A percentile compares a stretch with the other conserved stretches of the same genome.
Conservation (phyloP, 2,888 invertebrate species). For the Patella caerulea region DNA sequence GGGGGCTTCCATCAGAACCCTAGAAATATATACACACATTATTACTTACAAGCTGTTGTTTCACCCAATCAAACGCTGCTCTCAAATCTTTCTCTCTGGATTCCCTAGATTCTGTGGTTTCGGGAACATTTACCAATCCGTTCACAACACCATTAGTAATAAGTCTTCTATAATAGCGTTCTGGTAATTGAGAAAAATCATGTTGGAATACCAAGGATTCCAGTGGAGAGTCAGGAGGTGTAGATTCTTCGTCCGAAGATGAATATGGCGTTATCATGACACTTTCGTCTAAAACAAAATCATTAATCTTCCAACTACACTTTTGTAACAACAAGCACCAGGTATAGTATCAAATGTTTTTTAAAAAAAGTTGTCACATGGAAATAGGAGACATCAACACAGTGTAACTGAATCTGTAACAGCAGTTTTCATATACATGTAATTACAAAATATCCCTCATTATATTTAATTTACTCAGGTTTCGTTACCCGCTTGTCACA, state of each 20-base stretch:
- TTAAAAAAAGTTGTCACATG: too few species aligned
- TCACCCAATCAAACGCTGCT: conserved; percentile 59
- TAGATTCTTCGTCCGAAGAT: not conserved
- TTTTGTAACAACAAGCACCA: too few species aligned
- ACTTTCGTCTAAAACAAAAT: too few species aligned
- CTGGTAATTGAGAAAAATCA: not conserved
- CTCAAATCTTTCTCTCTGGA: conserved; percentile 53
- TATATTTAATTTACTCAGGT: too few species aligned
- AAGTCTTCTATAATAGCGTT: not conserved
- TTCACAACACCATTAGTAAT: not conserved
- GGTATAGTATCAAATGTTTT: too few species aligned
- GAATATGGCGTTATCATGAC: not conserved
- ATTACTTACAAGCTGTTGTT: conserved; percentile 60
- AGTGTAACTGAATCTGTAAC: too few species aligned
- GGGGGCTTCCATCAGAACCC: too few species aligned
- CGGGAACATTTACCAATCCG: not conserved
- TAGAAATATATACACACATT: not conserved
- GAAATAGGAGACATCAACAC: too few species aligned
- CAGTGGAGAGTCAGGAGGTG: not conserved
- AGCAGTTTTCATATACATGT: too few species aligned
- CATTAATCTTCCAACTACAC: too few species aligned
- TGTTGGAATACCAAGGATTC: not conserved
- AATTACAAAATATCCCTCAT: too few species aligned
- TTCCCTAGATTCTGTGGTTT: not conserved
- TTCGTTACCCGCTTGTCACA: too few species aligned